Conservation (phyloP, 2,888 invertebrate species). For the Homarus gammarus region DNA sequence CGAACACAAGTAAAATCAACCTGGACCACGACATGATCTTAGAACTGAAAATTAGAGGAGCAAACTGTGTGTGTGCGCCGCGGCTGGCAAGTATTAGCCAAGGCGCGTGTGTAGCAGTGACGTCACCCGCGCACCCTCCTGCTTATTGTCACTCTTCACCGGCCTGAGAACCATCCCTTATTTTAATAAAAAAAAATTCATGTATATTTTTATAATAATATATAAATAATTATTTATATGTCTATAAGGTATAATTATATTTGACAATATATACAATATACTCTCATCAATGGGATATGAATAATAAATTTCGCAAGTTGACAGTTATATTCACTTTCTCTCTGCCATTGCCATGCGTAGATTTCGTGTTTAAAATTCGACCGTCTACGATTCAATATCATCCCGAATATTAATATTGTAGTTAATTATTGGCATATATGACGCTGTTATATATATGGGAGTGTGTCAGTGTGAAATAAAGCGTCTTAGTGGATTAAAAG, state of each 20-base stretch:
- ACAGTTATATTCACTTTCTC: neutral
- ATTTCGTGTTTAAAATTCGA: conserved; percentile 1
- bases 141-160: neutral
- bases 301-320: neutral
- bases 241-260: neutral
- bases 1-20: conserved; percentile 62
- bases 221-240: neutral
- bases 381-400: neutral
- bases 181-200: neutral
- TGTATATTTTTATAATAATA: neutral
- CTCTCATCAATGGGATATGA: too few relatives aligned
- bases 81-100: conserved; percentile 48
- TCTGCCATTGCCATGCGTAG: conserved; percentile 11
- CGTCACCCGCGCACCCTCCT: conserved; percentile 46
- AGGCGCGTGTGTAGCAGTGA: conserved; percentile 57
- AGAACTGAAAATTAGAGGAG: conserved; percentile 66
- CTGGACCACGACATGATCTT: conserved; percentile 66
- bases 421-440: too few relatives aligned
- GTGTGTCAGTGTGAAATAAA: neutral
- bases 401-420: neutral
- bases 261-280: neutral
- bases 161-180: neutral
- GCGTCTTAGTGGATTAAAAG: neutral
- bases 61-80: conserved; percentile 51
- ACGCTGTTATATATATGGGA: neutral